Percentiles rank a stretch among this genome's conserved stretches.
These are phyloP conservation scores for Cliona cf. orientalis DNA, from an alignment of 37 sponge, comb jelly and placozoan genomes.

Conservation along the genomic window DNA sequence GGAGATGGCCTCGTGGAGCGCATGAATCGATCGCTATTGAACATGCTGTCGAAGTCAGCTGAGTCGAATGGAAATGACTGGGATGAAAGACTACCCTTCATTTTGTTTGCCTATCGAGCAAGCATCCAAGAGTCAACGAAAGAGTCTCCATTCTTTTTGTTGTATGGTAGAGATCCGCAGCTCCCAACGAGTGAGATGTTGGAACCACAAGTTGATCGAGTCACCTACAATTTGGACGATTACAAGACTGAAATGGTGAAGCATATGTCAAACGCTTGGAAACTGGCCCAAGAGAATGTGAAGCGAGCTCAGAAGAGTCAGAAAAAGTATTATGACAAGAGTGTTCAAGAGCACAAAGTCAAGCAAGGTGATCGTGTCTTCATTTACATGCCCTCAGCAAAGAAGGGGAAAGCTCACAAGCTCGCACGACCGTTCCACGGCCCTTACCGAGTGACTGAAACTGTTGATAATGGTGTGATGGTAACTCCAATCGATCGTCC, in stretches of 20 bases:
- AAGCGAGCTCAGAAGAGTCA: constrained; percentile 40
- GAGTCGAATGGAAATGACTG: neutral
- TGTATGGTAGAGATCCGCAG: constrained; percentile 39
- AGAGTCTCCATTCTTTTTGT: constrained; percentile 57
- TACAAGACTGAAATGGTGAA: constrained; percentile 16
- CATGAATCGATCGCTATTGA: constrained; percentile 42
- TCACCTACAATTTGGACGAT: neutral
- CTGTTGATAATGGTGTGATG: neutral
- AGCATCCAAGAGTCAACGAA: constrained; percentile 33
- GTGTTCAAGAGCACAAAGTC: neutral
- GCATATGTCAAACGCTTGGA: constrained; percentile 21
- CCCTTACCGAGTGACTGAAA: constrained; percentile 20
- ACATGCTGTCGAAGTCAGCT: constrained; percentile 45
- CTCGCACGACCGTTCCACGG: constrained; percentile 39
- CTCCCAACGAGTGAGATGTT: constrained; percentile 14
- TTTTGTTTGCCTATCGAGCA: constrained; percentile 39
- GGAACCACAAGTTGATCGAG: neutral
- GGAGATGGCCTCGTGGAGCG: no score
- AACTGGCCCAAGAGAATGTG: constrained; percentile 17
- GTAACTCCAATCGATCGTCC: constrained; percentile 29
- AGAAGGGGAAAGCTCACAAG: constrained; percentile 14
- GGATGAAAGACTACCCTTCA: constrained; percentile 24
- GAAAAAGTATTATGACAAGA: constrained; percentile 43
- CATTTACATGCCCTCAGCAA: constrained; percentile 40
- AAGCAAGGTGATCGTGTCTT: constrained; percentile 39